Evolutionary conservation across 1,140 invertebrate species (phyloP), one percentile per base, ranked within the genome.

Genomic region (Diprion similis): DNA sequence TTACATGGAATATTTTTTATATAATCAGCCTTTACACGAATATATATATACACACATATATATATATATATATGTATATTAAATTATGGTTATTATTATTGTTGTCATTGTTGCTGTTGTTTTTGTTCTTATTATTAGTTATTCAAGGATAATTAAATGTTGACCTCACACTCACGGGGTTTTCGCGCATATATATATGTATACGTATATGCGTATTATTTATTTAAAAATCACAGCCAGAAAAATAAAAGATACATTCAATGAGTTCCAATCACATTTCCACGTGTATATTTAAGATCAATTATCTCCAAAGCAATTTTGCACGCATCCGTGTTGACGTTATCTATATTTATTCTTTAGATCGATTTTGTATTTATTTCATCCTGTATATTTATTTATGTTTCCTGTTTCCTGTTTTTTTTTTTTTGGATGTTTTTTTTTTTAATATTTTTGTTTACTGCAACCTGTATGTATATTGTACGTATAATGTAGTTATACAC

Each of bases 21-120:
- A 19, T 72, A 72, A 68, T 72, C 71, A 72, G 71, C 46, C 71
- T 72, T 72, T 48, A 68, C 37, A 68, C 46, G 59, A 51, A 72
- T 66, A 19, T 72, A 46, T 66, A 15, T 59, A 59, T 64, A 47
- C 65, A 68, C 37, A 68, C 46, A 48, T 19, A 72, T 66, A 19
- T 72, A 46, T 66, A 15, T 59, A 59, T 64, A 47, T 64, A 45
- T 19, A 24, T 65, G 59, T 72, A 4, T 15, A 17, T 59, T 48
- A 11, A 19, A 15, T 18, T 51, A 71, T 37, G 24, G 24, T 37
- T 6, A 37, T 37, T 37, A 37, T 37, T 37, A 37, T 37, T 37
- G 24, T 37, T 37, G 24, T 37, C 24, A 37, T 37, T 37, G 24
- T 37, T 37, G 24, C 24, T 37, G 24, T 37, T 37, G 24, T 37